phyloP scores from a whole-genome alignment of 2,113 vertebrate species.

The Okapia johnstoni region DNA sequence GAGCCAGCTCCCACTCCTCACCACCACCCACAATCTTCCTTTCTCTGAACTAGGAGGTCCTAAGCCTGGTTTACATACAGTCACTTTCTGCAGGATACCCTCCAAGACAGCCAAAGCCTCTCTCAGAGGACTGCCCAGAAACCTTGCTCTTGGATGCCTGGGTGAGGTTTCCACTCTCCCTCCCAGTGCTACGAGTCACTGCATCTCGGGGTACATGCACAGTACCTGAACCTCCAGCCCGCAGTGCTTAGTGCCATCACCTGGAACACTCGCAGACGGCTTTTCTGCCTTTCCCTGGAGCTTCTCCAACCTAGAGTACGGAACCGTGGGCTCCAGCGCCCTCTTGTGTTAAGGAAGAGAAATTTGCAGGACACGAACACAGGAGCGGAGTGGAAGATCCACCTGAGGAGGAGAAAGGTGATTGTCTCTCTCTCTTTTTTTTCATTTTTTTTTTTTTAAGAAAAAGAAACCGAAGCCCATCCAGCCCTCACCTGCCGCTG shows the following conservation, averaged over 20 bases:
- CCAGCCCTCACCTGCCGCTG: not conserved
- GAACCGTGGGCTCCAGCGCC: constrained; percentile 49
- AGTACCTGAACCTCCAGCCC: not conserved
- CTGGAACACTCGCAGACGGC: not conserved
- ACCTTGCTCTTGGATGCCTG: not conserved
- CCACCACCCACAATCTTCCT: not conserved
- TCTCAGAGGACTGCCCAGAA: not conserved
- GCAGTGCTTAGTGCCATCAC: not conserved
- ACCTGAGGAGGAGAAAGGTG: not conserved
- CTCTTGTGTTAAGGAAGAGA: constrained; percentile 40
- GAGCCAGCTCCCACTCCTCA: not conserved
- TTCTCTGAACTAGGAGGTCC: no score
- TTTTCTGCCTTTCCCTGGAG: not conserved
- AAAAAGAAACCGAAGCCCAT: not conserved
- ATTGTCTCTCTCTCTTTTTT: not conserved
- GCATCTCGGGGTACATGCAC: not conserved
- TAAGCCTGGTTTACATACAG: not conserved
- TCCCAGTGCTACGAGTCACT: not conserved
- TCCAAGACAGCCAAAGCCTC: not conserved
- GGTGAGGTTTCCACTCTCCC: not conserved
- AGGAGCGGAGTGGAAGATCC: not conserved
- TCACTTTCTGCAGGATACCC: not conserved
- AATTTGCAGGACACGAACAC: not conserved
- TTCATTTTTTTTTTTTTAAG: not conserved
- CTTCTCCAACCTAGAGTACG: rapidly evolving